Conservation (phyloP, 1,140 invertebrate genomes). For the Lineus longissimus region DNA sequence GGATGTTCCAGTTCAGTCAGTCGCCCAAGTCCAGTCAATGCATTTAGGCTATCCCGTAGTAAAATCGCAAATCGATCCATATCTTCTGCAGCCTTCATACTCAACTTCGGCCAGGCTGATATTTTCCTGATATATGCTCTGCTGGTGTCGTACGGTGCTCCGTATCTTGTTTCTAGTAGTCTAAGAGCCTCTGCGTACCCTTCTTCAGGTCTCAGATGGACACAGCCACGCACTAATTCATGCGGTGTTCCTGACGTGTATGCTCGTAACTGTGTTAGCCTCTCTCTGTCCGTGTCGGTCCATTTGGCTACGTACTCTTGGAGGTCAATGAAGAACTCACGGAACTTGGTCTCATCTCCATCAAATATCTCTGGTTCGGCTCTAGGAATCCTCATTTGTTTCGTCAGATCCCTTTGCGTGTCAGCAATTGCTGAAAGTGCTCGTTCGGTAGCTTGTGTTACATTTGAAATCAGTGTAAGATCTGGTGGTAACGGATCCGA, state of each 20-base stretch:
- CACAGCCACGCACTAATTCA: slow-evolving; percentile 5
- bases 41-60: slow-evolving; percentile 3
- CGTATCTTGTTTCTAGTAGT: too few species aligned
- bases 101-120: neutral
- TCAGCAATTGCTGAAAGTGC: too few species aligned
- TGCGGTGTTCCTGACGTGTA: neutral
- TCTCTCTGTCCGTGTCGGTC: slow-evolving; percentile 1
- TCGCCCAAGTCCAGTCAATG: neutral
- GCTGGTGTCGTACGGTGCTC: slow-evolving; percentile 5
- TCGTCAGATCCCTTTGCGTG: neutral
- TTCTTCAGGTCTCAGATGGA: too few species aligned
- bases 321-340: neutral
- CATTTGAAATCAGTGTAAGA: too few species aligned
- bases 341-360: slow-evolving; percentile 1
- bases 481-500: too few species aligned
- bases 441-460: too few species aligned
- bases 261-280: slow-evolving; percentile 3
- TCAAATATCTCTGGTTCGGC: slow-evolving; percentile 5
- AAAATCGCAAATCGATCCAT: neutral
- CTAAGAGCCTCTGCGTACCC: too few species aligned
- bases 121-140: slow-evolving; percentile 2
- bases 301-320: slow-evolving; percentile 3
- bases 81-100: neutral
- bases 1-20: slow-evolving; percentile 3
- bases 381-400: neutral